Percentiles rank a stretch among this genome's conserved stretches.
These are phyloP conservation scores for Hypanus sabinus DNA, from an alignment of 2,113 vertebrate genomes.

Conservation along the genomic window DNA sequence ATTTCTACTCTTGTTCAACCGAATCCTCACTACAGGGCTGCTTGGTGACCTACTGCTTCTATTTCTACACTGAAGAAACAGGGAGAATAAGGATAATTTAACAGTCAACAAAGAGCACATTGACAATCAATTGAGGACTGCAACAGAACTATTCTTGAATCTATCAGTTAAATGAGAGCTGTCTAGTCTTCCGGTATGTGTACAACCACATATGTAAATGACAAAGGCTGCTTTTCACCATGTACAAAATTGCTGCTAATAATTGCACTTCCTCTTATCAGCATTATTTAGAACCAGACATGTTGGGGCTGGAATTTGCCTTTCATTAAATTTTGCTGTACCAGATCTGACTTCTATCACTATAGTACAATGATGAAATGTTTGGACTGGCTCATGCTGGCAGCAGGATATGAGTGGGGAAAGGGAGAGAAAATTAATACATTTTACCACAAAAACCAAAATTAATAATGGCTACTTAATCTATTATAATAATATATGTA, in stretches of 20 bases:
- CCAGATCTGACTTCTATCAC: neutral
- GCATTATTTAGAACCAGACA: neutral
- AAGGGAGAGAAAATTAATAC: neutral
- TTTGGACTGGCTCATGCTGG: no score
- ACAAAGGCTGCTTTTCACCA: neutral
- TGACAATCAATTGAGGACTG: neutral
- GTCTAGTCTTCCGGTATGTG: neutral
- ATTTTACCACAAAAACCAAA: neutral
- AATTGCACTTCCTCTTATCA: neutral
- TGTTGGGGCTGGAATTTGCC: neutral
- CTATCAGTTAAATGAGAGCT: neutral
- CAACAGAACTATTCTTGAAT: neutral
- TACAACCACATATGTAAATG: neutral
- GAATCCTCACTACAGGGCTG: neutral
- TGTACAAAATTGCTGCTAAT: neutral
- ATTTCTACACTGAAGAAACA: neutral
- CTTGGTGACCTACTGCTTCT: neutral
- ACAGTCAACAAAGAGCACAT: neutral
- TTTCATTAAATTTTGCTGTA: neutral
- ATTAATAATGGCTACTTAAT: neutral
- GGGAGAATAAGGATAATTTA: neutral
- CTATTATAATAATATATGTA: neutral
- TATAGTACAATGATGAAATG: neutral
- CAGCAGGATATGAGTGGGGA: neutral
- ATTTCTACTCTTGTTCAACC: neutral